Percentiles rank a stretch among this genome's conserved stretches.
Conservation (phyloP, 2,888 invertebrate genomes). For the Cheilosia vulpina region DNA sequence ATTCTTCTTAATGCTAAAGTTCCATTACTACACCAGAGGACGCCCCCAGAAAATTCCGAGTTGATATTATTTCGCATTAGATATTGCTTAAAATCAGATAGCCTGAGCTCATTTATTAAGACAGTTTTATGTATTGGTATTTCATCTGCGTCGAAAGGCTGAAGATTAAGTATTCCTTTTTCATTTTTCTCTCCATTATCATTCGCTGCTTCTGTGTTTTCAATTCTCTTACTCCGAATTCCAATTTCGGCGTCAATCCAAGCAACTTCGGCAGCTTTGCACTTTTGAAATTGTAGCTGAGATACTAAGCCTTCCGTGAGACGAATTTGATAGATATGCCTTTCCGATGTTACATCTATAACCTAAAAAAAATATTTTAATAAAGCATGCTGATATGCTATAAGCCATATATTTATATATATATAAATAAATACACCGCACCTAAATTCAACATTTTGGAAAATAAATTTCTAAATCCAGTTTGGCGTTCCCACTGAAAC, state of each 20-base stretch:
- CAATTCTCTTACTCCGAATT: slow-evolving; percentile 86
- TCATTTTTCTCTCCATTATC: slow-evolving; percentile 81
- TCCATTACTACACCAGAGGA: slow-evolving; percentile 96
- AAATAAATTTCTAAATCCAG: too few relatives aligned
- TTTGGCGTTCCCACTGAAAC: too few relatives aligned
- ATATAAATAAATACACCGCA: too few relatives aligned
- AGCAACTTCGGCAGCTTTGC: slow-evolving; percentile 96
- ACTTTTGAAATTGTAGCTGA: slow-evolving; percentile 92
- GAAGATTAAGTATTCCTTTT: slow-evolving; percentile 88
- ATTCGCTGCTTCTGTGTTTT: slow-evolving; percentile 82
- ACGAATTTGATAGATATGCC: slow-evolving; percentile 98
- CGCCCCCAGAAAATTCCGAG: slow-evolving; percentile 95
- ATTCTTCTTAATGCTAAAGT: slow-evolving; percentile 94
- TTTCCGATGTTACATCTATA: slow-evolving; percentile 98
- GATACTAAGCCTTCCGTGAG: slow-evolving; percentile 96
- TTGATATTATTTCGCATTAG: slow-evolving; percentile 89
- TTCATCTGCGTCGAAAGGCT: slow-evolving; percentile 85
- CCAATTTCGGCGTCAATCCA: slow-evolving; percentile 95
- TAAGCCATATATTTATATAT: too few relatives aligned
- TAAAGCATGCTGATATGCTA: too few relatives aligned
- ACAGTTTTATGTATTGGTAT: slow-evolving; percentile 91
- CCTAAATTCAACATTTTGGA: too few relatives aligned
- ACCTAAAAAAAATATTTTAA: slow-evolving; percentile 74
- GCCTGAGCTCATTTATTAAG: slow-evolving; percentile 95
- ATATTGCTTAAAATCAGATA: slow-evolving; percentile 95